Conservation (phyloP, 64 coral and sea anemone genomes). For the Stichodactyla mertensii region DNA sequence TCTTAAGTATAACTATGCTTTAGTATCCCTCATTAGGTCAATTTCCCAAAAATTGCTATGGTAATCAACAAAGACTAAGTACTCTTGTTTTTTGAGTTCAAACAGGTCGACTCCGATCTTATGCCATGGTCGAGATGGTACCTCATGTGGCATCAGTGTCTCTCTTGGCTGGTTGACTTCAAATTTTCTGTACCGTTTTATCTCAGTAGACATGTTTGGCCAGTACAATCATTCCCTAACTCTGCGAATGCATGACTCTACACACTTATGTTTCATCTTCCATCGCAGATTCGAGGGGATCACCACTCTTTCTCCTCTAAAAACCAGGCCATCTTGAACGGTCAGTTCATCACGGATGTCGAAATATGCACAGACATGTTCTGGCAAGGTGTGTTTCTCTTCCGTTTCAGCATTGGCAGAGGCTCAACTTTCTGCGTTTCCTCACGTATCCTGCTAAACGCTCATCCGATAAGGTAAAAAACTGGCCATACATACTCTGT, state of each 20-base stretch:
- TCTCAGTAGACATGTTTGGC: slow-evolving; percentile 7
- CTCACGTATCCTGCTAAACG: not conserved
- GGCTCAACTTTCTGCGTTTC: not conserved
- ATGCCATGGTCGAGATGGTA: slow-evolving; percentile 18
- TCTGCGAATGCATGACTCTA: not conserved
- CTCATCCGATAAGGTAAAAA: not conserved
- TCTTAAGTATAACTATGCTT: not conserved
- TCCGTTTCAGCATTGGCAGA: not conserved
- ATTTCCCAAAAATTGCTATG: slow-evolving; percentile 36
- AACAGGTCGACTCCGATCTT: slow-evolving; percentile 27
- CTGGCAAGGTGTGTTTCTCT: not conserved
- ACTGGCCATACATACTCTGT: not conserved
- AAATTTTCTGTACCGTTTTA: slow-evolving; percentile 16
- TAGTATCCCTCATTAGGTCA: slow-evolving; percentile 11
- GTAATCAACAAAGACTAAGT: slow-evolving; percentile 27
- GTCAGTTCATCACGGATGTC: not conserved
- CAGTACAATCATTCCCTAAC: slow-evolving; percentile 3
- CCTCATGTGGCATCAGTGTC: slow-evolving; percentile 26
- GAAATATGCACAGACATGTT: not conserved
- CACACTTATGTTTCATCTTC: not conserved
- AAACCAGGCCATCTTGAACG: slow-evolving; percentile 1
- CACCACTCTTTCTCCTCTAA: not conserved
- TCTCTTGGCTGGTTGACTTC: slow-evolving; percentile 17
- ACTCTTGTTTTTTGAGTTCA: slow-evolving; percentile 3
- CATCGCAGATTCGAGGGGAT: not conserved